Evolutionary conservation across 2,888 invertebrate genomes (phyloP), one percentile per base, ranked within the genome.

Genomic region (Tupiocoris notatus): DNA sequence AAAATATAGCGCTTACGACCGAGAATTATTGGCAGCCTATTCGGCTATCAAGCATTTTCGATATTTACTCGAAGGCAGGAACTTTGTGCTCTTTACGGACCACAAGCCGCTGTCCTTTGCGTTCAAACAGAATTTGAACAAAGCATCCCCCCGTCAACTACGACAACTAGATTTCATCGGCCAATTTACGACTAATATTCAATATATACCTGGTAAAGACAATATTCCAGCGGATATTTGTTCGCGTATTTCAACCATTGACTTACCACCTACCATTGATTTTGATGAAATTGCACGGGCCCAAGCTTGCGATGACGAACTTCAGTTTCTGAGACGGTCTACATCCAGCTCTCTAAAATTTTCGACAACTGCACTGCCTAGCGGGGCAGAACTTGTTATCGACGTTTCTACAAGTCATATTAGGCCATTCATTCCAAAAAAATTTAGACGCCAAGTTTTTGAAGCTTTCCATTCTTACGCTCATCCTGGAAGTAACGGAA

Each of bases 181-280:
- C 2, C 62, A 62, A 62, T 20, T 59, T 9, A 59, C 59, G 39
- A 7, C 39, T 7, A 12, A 39, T 39, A 39, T 39, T 39, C 39
- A 12, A 3, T 39, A 39, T 12, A 39, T 39, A 3, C 3, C 3
- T 7, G 39, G 39, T 12, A 12, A 39, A 39, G 3, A 7, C 6
- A 39, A 39, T 39, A 12, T 39, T 7, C 6, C 39, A 39, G 39
- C 39, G 12, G 39, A 39, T 12, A 39, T 81, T 0, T 78, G 83
- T 0, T 83, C 82, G 2, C 79, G 83, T n/a, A 57, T 57, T 57
- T 57, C 18, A 57, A 17, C 7, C 57, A 57, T 6, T 17, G 2
- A 12, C 54, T 9, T 9, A n/a, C 57, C 1, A 57, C 7, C 7
- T 17, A 18, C 1, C 7, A 6, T 57, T 57, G 57, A 57, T 57